Evolutionary conservation across 1,140 invertebrate genomes (phyloP), one percentile per base, ranked within the genome.

Genomic region (Copidosoma floridanum): DNA sequence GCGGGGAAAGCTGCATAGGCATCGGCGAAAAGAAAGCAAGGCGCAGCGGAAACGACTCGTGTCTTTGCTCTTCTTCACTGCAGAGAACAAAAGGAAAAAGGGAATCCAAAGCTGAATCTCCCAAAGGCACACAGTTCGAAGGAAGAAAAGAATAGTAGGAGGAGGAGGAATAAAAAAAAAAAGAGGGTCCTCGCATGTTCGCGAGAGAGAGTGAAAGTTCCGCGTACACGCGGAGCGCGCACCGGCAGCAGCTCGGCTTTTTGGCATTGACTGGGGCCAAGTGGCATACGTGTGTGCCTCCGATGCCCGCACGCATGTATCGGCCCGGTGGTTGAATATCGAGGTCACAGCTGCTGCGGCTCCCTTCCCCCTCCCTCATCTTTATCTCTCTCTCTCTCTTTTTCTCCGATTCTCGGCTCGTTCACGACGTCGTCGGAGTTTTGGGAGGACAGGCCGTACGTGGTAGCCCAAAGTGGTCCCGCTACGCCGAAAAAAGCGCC

Each of bases 141-240:
- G n/a, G n/a, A n/a, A n/a, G n/a, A n/a, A n/a, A n/a, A n/a, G n/a
- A n/a, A n/a, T 11, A n/a, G 27, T 12, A 1, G 11, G 37, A 16
- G 35, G 20, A 32, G 26, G 12, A 29, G 4, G 48, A 23, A 18
- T 10, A 5, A 46, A n/a, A 43, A 47, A 47, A 47, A 27, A 27
- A 47, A 11, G 27, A 32, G 26, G 27, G 48, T 2, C 18, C 1
- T 11, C 5, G 48, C n/a, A 12, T 14, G n/a, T 26, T n/a, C 12
- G 24, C 37, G 10, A 10, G 20, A 52, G 35, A 77, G 75, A 78
- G 77, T 80, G 76, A 80, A 80, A 80, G 76, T 80, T 76, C 67
- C 61, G 57, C 57, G 64, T 66, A 38, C 53, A 61, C 51, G 68
- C n/a, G 16, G 24, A 24, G 35, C 59, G 65, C 58, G 68, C 35